A percentile compares a stretch with the other conserved stretches of the same genome.
These are phyloP conservation scores for Sphinx pinastri DNA, from an alignment of 2,888 invertebrate species.

Conservation along the genomic window DNA sequence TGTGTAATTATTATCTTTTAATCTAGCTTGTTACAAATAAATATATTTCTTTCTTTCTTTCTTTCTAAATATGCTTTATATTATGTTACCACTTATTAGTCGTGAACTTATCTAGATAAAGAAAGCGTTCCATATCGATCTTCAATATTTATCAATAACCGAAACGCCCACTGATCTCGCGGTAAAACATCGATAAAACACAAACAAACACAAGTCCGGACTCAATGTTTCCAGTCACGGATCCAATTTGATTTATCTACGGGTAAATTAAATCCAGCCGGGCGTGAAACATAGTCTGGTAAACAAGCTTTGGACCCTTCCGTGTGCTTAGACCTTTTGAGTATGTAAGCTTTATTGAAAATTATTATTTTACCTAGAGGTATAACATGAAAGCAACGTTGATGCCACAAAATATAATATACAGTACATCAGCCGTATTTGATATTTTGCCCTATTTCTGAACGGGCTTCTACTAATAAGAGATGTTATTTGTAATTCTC, in stretches of 20 bases:
- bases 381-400: no score
- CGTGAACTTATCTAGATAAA: neutral
- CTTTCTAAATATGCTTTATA: no score
- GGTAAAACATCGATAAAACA: constrained; percentile 21
- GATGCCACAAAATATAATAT: no score
- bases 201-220: constrained; percentile 30
- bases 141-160: neutral
- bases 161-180: neutral
- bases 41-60: no score
- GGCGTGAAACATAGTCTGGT: constrained; percentile 39
- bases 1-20: no score
- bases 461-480: no score
- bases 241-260: constrained; percentile 48
- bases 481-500: no score
- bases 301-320: constrained; percentile 28
- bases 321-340: neutral
- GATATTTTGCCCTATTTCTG: no score
- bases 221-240: constrained; percentile 43
- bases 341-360: neutral
- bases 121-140: no score
- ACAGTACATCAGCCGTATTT: no score
- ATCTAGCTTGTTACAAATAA: no score
- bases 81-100: neutral
- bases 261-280: constrained; percentile 48
- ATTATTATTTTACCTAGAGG: neutral